Conservation (phyloP, 2,888 invertebrate species). For the Ochropacha duplaris region DNA sequence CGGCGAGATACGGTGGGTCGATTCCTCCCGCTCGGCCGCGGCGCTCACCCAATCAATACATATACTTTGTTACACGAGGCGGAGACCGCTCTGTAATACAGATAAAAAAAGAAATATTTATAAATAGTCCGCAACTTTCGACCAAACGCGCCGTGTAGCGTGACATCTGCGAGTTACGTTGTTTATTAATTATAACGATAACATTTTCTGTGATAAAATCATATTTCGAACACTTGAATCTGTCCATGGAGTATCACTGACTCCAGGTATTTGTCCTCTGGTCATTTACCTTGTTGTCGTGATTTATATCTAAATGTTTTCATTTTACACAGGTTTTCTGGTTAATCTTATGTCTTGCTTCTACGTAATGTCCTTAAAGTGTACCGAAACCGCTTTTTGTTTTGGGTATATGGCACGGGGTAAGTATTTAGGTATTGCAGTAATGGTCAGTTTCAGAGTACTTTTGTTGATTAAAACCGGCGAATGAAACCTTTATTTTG, state of each 20-base stretch:
- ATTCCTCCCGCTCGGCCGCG: slow-evolving; percentile 37
- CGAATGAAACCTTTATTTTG: not conserved
- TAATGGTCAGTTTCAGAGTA: not conserved
- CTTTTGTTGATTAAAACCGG: not conserved
- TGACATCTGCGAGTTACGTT: not conserved
- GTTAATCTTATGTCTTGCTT: slow-evolving; percentile 3
- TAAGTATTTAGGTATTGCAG: not conserved
- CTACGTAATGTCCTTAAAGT: slow-evolving; percentile 4
- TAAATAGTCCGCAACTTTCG: slow-evolving; percentile 32
- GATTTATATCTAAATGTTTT: not conserved
- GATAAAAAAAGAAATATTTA: slow-evolving; percentile 47
- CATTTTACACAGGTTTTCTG: not conserved
- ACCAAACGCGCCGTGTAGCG: not conserved
- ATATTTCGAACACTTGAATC: too few species aligned
- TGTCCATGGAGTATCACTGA: not conserved
- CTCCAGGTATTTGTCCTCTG: not conserved
- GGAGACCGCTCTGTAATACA: slow-evolving; percentile 31
- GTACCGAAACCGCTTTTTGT: not conserved
- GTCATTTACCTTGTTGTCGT: not conserved
- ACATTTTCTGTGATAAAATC: too few species aligned
- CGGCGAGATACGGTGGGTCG: slow-evolving; percentile 34
- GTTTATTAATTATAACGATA: not conserved
- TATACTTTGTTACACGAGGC: slow-evolving; percentile 59
- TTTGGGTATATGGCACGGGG: not conserved
- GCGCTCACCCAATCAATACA: slow-evolving; percentile 61